phyloP scores from a whole-genome alignment of 2,113 vertebrate genomes.

The Galbula dea region DNA sequence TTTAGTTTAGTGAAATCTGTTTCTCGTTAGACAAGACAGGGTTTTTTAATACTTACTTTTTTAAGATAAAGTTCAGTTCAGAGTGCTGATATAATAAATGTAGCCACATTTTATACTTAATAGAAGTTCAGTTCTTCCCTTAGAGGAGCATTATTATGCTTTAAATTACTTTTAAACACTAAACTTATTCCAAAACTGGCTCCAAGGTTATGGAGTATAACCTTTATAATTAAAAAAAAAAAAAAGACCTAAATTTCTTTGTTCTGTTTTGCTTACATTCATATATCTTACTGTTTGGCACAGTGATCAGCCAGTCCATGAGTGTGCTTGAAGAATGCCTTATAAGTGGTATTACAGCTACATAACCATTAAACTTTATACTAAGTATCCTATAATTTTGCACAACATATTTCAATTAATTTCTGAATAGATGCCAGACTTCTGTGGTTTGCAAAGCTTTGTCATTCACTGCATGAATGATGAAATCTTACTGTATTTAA shows the following conservation, averaged over 20 bases:
- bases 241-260: background rate
- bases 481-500: background rate
- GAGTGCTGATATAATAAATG: background rate
- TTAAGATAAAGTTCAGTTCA: constrained; percentile 20
- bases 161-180: background rate
- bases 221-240: background rate
- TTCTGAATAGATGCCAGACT: background rate
- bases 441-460: background rate
- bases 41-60: background rate
- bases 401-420: background rate
- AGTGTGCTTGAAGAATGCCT: background rate
- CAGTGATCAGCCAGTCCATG: background rate
- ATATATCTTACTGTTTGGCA: background rate
- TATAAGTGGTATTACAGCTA: background rate
- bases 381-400: background rate
- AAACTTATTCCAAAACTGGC: background rate
- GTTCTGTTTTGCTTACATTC: background rate
- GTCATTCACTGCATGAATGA: background rate
- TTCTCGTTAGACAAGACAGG: background rate
- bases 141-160: background rate
- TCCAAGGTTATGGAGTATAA: background rate
- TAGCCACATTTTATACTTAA: background rate
- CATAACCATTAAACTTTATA: background rate
- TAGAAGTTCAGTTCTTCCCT: background rate
- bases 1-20: background rate